Evolutionary conservation across 2,888 invertebrate genomes (phyloP).

Genomic region (Timema podura): DNA sequence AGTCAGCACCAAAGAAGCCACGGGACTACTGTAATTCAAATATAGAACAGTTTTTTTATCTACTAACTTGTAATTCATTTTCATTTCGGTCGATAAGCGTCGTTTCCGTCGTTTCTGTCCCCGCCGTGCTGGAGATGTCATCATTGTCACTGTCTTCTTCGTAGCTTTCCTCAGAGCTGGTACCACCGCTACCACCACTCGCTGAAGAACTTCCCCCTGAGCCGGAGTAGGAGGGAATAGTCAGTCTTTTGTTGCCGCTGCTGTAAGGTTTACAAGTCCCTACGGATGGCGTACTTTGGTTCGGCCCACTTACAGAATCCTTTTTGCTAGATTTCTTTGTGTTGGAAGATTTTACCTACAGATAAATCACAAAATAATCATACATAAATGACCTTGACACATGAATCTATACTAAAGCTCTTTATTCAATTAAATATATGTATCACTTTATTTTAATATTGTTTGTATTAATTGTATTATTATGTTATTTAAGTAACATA

Average conservation of each 20-base stretch:
- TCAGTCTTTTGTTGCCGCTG: too few species aligned
- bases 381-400: too few species aligned
- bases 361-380: too few species aligned
- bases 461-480: too few species aligned
- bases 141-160: slow-evolving; percentile 40
- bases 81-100: slow-evolving; percentile 59
- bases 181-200: slow-evolving; percentile 23
- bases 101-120: slow-evolving; percentile 65
- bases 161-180: slow-evolving; percentile 26
- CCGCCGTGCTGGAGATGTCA: slow-evolving; percentile 52
- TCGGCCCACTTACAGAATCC: neutral
- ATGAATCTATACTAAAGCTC: too few species aligned
- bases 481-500: too few species aligned
- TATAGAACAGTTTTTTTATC: too few species aligned
- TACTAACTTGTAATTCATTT: slow-evolving; percentile 47
- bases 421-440: too few species aligned
- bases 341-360: slow-evolving; percentile 29
- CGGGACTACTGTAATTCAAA: too few species aligned
- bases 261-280: neutral
- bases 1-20: too few species aligned
- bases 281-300: neutral
- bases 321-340: slow-evolving; percentile 16
- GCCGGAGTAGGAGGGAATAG: neutral
- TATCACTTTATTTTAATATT: too few species aligned
- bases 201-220: neutral